These are phyloP conservation scores for Mamestra configurata DNA, from an alignment of 1,140 invertebrate species.

Conservation along the genomic window DNA sequence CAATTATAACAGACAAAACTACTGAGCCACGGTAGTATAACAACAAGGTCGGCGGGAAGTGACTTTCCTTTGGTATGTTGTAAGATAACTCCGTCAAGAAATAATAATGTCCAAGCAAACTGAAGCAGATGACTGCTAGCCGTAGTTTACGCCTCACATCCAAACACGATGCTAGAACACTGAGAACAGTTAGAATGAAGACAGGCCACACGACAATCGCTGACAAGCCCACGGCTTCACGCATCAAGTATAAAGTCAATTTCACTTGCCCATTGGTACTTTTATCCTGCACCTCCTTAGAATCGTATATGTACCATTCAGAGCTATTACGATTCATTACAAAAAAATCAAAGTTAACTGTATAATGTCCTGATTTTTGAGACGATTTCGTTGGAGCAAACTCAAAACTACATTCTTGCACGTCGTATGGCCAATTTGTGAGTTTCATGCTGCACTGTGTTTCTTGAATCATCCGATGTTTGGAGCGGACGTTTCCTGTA, in stretches of 20 bases:
- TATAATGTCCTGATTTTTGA: neutral
- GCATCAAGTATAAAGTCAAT: neutral
- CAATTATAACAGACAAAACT: neutral
- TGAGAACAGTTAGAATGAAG: slow-evolving; percentile 10
- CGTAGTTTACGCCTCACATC: slow-evolving; percentile 1
- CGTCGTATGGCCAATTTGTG: slow-evolving; percentile 7
- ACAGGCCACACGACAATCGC: neutral
- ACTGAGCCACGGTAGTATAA: slow-evolving; percentile 11
- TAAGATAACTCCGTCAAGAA: neutral
- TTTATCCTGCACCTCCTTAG: neutral
- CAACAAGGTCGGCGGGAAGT: neutral
- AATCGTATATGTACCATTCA: neutral
- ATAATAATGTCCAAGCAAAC: neutral
- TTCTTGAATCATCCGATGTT: neutral
- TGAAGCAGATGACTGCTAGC: neutral
- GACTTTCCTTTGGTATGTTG: neutral
- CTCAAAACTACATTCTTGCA: slow-evolving; percentile 16
- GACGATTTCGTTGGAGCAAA: neutral
- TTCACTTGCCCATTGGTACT: too few species aligned
- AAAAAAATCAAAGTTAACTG: neutral
- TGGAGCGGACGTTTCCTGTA: neutral
- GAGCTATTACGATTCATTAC: neutral
- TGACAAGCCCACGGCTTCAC: slow-evolving; percentile 5
- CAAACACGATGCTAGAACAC: neutral
- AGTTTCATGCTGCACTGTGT: neutral